phyloP scores from a whole-genome alignment of 2,113 vertebrate species.

The Dasypus novemcinctus region DNA sequence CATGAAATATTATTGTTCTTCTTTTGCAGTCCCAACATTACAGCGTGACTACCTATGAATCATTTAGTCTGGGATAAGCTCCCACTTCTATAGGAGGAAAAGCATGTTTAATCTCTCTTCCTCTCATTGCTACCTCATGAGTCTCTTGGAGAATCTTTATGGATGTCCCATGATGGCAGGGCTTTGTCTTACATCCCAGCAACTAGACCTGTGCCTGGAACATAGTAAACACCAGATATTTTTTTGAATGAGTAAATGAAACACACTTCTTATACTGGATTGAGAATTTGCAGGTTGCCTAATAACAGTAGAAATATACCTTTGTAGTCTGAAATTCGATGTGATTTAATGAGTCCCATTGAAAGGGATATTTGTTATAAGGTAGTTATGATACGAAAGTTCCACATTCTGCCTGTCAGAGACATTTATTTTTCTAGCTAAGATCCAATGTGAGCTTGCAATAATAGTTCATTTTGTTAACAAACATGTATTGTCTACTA shows the following conservation, averaged over 20 bases:
- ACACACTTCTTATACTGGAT: neutral
- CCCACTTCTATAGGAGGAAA: neutral
- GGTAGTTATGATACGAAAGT: neutral
- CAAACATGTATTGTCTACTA: neutral
- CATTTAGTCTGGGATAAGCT: neutral
- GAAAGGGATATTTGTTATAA: neutral
- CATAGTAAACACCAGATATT: neutral
- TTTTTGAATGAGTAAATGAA: constrained; percentile 24
- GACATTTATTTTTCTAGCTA: neutral
- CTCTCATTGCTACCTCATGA: neutral
- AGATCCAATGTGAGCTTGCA: neutral
- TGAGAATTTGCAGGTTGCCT: neutral
- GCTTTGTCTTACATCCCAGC: neutral
- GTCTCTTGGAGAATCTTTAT: neutral
- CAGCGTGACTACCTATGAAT: neutral
- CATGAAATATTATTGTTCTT: neutral
- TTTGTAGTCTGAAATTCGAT: neutral
- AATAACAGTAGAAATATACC: neutral
- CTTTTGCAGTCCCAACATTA: neutral
- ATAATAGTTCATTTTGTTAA: constrained; percentile 28
- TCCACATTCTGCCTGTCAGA: neutral
- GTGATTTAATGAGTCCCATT: neutral
- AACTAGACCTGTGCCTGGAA: neutral
- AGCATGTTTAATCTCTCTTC: neutral
- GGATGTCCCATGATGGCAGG: neutral